Base-by-base conservation (phyloP, 2,113 vertebrate species). In the Crotalus helleri region DNA sequence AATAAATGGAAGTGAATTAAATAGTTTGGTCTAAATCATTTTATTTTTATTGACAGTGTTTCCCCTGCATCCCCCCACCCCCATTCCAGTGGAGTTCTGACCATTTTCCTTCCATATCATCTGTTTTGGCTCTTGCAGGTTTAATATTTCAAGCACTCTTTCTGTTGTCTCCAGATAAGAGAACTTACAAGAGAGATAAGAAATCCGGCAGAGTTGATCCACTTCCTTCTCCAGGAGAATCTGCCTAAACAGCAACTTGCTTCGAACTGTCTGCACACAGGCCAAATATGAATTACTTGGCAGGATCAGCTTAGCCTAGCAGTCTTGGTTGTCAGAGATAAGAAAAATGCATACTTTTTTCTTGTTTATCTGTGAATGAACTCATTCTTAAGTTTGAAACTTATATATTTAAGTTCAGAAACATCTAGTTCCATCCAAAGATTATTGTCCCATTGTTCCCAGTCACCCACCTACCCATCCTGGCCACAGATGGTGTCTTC, bases 1-100 rank as follows among this genome's bases (percentile, higher is more conserved):
- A 98, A 98, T 98, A 98, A 98, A 97, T 97, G 96, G 94, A 98
- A 96, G 92, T 97, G 90, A 97, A 97, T 97, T 98, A 96, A 97
- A 95, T 97, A 94, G 93, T 96, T 94, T 46, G 91, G 74, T 90
- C 85, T 91, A 93, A 87, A 29, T 95, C 90, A 94, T 95, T 23
- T 10, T 94, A 33, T 93, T 94, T 94, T 46, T 61, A 87, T 93
- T 64, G 39, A 57, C 91, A 92, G 51, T 89, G 24, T 54, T 0
- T 87, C 44, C 51, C 33, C 33, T 81, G 33, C 74, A 19, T 46
- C 46, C 7, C 1, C 4, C 74, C 7, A 21, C 17, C 6, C 17
- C n/a, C 5, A 15, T 9, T 1, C 13, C 74, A 21, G 7, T 44
- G 33, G 17, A 17, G 33, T 8, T 81, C 74, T 81, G 74, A 21